These are phyloP conservation scores for Erethizon dorsatum DNA, from an alignment of 2,797 vertebrate genomes.

Conservation along the genomic window DNA sequence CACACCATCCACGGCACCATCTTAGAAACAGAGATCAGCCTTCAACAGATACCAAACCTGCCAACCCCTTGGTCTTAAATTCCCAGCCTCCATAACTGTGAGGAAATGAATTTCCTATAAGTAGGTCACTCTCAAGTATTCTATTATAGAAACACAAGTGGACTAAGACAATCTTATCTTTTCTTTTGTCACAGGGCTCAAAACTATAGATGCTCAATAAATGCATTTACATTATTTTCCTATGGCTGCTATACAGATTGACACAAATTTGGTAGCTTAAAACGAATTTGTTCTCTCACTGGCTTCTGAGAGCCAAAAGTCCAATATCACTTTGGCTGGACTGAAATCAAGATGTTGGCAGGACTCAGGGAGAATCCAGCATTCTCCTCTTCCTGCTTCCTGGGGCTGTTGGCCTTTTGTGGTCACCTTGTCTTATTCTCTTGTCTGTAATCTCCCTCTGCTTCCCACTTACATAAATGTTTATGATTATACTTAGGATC, in stretches of 20 bases:
- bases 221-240: background rate
- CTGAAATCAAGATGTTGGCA: background rate
- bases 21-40: background rate
- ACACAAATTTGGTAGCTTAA: background rate
- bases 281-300: background rate
- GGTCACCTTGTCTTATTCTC: background rate
- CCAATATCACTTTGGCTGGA: background rate
- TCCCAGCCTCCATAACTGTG: background rate
- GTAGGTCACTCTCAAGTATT: background rate
- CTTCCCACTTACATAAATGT: background rate
- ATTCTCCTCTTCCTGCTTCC: background rate
- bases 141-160: background rate
- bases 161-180: background rate
- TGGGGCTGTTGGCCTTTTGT: background rate
- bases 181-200: background rate
- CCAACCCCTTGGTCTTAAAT: background rate
- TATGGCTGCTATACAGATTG: background rate
- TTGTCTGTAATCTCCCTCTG: background rate
- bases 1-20: background rate
- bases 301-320: background rate
- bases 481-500: background rate
- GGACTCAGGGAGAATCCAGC: background rate
- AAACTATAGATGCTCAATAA: background rate
- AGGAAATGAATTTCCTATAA: background rate
- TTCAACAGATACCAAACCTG: background rate